Evolutionary conservation across 2,888 invertebrate genomes (phyloP), one percentile per base, ranked within the genome.

Genomic region (Alentia gelatinosa): DNA sequence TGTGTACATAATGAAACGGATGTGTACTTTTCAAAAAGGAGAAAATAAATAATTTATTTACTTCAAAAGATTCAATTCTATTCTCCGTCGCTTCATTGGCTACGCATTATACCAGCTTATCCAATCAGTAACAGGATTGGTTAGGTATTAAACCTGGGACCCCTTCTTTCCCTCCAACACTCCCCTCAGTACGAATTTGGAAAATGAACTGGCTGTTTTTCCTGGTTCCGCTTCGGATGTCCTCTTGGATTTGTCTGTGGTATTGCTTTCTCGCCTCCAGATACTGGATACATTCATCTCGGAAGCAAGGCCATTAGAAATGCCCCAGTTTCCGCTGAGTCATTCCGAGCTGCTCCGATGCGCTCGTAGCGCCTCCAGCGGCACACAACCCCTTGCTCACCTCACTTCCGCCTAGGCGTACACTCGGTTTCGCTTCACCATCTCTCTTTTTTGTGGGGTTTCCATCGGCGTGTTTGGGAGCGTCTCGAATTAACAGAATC

Each of bases 401-500:
- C 68, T 26, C 68, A 30, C 30, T 68, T 68, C 68, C 68, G 30
- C 68, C 30, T 30, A 26, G 3, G 30, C 68, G 3, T 30, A 68
- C 15, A 1, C 33, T 30, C 68, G 30, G 12, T 5, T 68, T 30
- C 30, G 1, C 56, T 15, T 42, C 56, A 19, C 56, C 9, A 37
- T 39, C 39, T 39, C 15, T 9, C 26, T 9, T 33, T 79, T 79
- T 15, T 79, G 9, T 35, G 35, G 12, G 39, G 79, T 37, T 79
- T 39, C 50, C 86, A 86, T 86, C 47, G 19, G 86, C 50, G 42
- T 50, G 86, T 86, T 86, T 19, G 50, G 86, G 23, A 86, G 47
- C 86, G 42, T 42, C 86, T 86, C 86, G 42, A 47, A 86, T 86
- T 86, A 86, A 86, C 86, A 86, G 86, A 86, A 86, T 33, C 42